phyloP scores from a whole-genome alignment of 2,888 invertebrate genomes.

The Bhutanitis thaidina region DNA sequence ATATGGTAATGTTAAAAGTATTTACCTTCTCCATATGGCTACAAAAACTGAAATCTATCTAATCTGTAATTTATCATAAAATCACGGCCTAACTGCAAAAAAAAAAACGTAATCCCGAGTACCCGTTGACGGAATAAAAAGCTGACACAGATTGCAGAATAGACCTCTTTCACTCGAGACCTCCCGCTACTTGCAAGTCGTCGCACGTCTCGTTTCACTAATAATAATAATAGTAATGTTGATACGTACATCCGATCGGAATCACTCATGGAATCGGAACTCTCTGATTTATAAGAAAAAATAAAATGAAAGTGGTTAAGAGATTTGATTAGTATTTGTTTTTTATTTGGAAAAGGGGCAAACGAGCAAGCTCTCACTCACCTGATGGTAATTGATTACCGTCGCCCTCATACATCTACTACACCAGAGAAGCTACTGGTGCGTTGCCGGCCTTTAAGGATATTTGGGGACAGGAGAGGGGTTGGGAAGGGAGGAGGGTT shows the following conservation, averaged over 20 bases:
- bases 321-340: too few relatives aligned
- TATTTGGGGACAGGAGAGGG: too few relatives aligned
- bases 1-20: too few relatives aligned
- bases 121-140: slow-evolving; percentile 12
- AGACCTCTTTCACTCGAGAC: slow-evolving; percentile 10
- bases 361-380: too few relatives aligned
- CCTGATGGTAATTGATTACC: too few relatives aligned
- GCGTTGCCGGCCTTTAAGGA: too few relatives aligned
- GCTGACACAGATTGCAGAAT: slow-evolving; percentile 9
- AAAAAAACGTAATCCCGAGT: slow-evolving; percentile 1
- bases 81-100: neutral
- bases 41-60: neutral
- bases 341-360: too few relatives aligned
- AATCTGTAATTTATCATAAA: slow-evolving; percentile 5
- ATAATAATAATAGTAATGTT: slow-evolving; percentile 11
- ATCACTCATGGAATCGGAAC: neutral
- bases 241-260: slow-evolving; percentile 2
- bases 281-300: neutral
- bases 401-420: too few relatives aligned
- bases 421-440: too few relatives aligned
- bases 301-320: too few relatives aligned
- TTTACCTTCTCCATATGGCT: too few relatives aligned
- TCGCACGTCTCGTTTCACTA: slow-evolving; percentile 7
- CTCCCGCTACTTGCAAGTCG: slow-evolving; percentile 11
- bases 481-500: too few relatives aligned